These are phyloP conservation scores for Nymphalis io DNA, from an alignment of 1,140 invertebrate species.

Conservation along the genomic window DNA sequence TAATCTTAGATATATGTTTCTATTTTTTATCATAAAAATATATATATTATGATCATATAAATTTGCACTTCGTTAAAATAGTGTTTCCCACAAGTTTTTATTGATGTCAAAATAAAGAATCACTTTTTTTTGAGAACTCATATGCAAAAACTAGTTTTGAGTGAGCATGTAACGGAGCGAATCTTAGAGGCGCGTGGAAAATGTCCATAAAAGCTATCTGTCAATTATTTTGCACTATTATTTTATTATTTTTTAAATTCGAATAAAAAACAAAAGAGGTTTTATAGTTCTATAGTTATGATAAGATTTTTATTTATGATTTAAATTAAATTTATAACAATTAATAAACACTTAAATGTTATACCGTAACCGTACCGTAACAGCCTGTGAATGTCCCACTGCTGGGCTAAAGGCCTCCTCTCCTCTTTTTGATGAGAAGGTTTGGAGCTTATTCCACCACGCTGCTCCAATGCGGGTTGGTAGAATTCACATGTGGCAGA, in stretches of 20 bases:
- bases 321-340: background rate
- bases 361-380: too few relatives aligned
- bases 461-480: too few relatives aligned
- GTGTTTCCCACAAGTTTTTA: constrained; percentile 13
- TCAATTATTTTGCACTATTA: constrained; percentile 27
- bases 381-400: too few relatives aligned
- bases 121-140: background rate
- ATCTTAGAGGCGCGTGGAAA: constrained; percentile 15
- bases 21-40: background rate
- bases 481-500: too few relatives aligned
- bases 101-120: constrained; percentile 17
- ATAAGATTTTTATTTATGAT: background rate
- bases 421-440: too few relatives aligned
- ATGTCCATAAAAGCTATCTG: constrained; percentile 20
- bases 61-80: constrained; percentile 1
- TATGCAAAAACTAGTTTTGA: constrained; percentile 6
- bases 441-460: too few relatives aligned
- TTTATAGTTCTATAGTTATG: background rate
- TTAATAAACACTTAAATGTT: too few relatives aligned
- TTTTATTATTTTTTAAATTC: background rate
- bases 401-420: too few relatives aligned
- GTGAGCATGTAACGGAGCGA: background rate
- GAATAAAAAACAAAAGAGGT: background rate
- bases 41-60: constrained; percentile 6
- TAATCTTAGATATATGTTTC: background rate